Percentiles rank a stretch among this genome's conserved stretches.
Evolutionary conservation across 1,140 invertebrate species (phyloP).

Genomic region (Cardiocondyla obscurior): DNA sequence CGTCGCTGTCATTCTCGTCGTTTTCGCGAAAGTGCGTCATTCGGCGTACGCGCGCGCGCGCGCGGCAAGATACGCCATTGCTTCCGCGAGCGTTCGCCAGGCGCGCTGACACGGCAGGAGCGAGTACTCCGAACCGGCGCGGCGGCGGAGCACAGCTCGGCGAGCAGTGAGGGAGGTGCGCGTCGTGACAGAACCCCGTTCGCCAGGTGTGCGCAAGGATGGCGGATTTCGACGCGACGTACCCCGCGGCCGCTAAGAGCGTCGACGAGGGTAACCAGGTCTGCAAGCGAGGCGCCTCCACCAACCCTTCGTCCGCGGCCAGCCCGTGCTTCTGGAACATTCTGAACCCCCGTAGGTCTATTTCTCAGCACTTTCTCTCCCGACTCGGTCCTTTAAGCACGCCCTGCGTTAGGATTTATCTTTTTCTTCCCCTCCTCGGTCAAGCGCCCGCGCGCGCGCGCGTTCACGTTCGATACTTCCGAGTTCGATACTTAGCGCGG

Average conservation of each 20-base stretch:
- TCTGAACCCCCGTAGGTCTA: conserved; percentile 77
- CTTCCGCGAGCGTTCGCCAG: conserved; percentile 29
- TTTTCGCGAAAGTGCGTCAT: conserved; percentile 4
- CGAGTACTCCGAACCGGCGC: not conserved
- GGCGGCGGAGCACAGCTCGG: not conserved
- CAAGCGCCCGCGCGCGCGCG: too few relatives aligned
- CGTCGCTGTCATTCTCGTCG: not conserved
- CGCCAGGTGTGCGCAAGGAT: conserved; percentile 63
- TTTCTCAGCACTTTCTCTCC: not conserved
- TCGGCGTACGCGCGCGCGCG: not conserved
- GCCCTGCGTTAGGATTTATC: not conserved
- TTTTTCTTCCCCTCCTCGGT: not conserved
- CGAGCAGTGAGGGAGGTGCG: conserved; percentile 50
- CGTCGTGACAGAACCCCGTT: conserved; percentile 26
- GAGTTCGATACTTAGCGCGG: too few relatives aligned
- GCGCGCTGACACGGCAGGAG: not conserved
- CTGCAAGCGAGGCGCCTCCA: conserved; percentile 69
- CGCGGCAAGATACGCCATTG: conserved; percentile 36
- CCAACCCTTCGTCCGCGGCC: conserved; percentile 40
- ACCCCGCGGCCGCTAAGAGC: conserved; percentile 66
- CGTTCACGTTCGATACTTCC: not conserved
- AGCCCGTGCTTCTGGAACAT: conserved; percentile 81
- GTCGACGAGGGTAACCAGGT: conserved; percentile 42
- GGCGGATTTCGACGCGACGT: conserved; percentile 64
- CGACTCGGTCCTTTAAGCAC: not conserved